These are phyloP conservation scores for Agraylea sexmaculata DNA, from an alignment of 1,140 invertebrate genomes.

Conservation along the genomic window DNA sequence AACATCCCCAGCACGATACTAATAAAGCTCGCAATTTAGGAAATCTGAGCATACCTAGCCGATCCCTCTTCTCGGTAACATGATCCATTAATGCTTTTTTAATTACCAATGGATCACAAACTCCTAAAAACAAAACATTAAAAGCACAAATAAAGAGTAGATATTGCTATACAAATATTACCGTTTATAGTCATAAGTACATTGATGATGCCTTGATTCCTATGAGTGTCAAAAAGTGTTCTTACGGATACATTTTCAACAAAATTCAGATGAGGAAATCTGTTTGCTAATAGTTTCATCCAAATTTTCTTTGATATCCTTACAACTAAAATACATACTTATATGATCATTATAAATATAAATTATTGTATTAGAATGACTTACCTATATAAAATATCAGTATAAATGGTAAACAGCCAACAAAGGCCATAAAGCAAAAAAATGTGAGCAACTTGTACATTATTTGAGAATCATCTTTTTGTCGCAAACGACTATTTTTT, in stretches of 20 bases:
- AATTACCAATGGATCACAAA: constrained; percentile 34
- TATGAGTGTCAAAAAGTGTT: constrained; percentile 51
- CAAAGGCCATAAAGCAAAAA: too few species aligned
- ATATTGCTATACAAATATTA: constrained; percentile 16
- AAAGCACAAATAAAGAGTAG: constrained; percentile 19
- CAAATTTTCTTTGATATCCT: constrained; percentile 33
- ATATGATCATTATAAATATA: too few species aligned
- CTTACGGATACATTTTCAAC: constrained; percentile 50
- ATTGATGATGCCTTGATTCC: constrained; percentile 58
- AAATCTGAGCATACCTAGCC: constrained; percentile 42
- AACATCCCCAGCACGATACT: constrained; percentile 52
- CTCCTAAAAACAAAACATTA: constrained; percentile 23
- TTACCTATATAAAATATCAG: too few species aligned
- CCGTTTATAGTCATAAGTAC: constrained; percentile 52
- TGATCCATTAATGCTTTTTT: constrained; percentile 36
- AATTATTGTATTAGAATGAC: too few species aligned
- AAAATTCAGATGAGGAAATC: constrained; percentile 48
- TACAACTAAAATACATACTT: constrained; percentile 35
- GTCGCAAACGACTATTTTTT: too few species aligned
- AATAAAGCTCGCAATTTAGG: constrained; percentile 47
- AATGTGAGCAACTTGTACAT: too few species aligned
- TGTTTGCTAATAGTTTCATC: constrained; percentile 38
- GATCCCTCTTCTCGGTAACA: constrained; percentile 43
- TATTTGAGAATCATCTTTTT: too few species aligned
- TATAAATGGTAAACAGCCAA: too few species aligned